Conservation (phyloP, 2,797 vertebrate genomes). For the Pseudomugil gertrudae region DNA sequence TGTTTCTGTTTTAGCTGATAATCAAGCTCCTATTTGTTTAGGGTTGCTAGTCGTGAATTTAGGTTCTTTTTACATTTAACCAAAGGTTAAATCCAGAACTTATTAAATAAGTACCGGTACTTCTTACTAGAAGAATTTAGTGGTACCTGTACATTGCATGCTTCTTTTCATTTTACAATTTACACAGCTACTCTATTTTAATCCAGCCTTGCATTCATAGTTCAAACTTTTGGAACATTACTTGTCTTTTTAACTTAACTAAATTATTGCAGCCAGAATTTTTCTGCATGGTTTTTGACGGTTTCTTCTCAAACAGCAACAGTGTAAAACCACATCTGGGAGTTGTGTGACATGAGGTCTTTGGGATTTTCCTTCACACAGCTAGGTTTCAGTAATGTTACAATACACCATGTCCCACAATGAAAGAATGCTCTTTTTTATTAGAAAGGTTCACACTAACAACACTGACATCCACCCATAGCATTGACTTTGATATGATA, state of each 20-base stretch:
- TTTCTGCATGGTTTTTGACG: neutral
- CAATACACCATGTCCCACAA: neutral
- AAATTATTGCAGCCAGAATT: neutral
- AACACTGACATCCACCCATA: constrained; percentile 11
- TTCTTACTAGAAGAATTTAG: neutral
- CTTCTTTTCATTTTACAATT: neutral
- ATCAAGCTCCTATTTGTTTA: neutral
- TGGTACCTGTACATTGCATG: neutral
- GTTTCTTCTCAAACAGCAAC: neutral
- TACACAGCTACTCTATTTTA: neutral
- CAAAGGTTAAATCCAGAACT: neutral
- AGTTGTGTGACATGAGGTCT: neutral
- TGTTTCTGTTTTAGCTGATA: neutral
- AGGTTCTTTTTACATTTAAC: neutral
- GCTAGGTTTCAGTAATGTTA: neutral
- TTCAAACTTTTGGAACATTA: neutral
- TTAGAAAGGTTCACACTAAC: constrained; percentile 20
- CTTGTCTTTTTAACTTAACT: neutral
- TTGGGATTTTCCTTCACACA: neutral
- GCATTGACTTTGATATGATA: constrained; percentile 29
- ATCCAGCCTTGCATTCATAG: neutral
- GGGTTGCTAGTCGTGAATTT: neutral
- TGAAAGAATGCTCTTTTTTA: constrained; percentile 3
- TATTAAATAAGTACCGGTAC: too few species aligned
- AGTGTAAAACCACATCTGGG: neutral